Base-by-base conservation (phyloP, 2,797 vertebrate genomes). In the Synanceia verrucosa region DNA sequence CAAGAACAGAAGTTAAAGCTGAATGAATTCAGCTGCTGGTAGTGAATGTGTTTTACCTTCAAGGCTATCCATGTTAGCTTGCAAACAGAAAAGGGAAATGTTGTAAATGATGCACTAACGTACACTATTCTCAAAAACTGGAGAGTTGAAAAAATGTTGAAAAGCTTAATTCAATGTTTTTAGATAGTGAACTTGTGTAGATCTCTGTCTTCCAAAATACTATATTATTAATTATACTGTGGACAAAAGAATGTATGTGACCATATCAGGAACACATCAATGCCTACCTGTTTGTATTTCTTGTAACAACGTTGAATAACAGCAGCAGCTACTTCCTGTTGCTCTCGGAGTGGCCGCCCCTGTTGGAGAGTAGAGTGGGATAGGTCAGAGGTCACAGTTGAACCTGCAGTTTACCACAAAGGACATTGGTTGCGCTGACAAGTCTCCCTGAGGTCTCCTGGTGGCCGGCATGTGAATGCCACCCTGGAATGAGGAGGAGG, bases 11-110 rank as follows among this genome's bases (percentile, higher is more conserved):
- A 31, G n/a, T 71, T 55, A 16, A 66, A 29, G 37, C 68, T 19
- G n/a, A 61, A 29, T 23, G 9, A 65, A 50, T 48, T 71, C 14
- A 75, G 53, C 67, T 39, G 37, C 52, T 28, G 43, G 39, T 41
- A 52, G 58, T 65, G 33, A 39, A 56, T 69, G 60, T 9, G 65
- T 79, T 92, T 98, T 99, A 99, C 98, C 98, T 99, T 99, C 96
- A 99, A 97, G 96, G 97, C 98, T 99, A 99, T 99, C 98, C 98
- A 99, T 96, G 98, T 99, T 95, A 99, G 98, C 98, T 99, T 98
- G 94, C 88, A 93, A 94, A 94, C 90, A 86, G 75, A 82, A 88
- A 90, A 76, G 73, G 74, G 56, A 73, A 65, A 81, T 24, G 46
- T 65, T 85, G 76, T 85, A 72, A 83, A 84, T 77, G 43, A 70